A percentile compares a stretch with the other conserved stretches of the same genome.
Conservation (phyloP, 2,888 invertebrate species). For the Frankliniella fusca region DNA sequence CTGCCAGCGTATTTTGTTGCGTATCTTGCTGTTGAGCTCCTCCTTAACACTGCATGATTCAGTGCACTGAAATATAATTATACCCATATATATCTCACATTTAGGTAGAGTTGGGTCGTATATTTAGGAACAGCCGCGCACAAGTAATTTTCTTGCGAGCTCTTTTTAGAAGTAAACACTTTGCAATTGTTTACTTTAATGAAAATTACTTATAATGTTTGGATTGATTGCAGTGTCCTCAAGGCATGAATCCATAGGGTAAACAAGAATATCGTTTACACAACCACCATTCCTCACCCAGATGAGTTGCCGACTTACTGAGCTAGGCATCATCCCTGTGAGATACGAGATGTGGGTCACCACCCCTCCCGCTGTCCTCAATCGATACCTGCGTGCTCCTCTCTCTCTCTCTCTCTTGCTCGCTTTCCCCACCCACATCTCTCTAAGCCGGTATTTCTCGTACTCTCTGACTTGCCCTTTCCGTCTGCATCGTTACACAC, state of each 20-base stretch:
- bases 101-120: conserved; percentile 12
- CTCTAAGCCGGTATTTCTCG: too few relatives aligned
- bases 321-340: conserved; percentile 1
- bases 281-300: neutral
- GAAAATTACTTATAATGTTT: neutral
- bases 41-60: conserved; percentile 21
- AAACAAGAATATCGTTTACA: conserved; percentile 10
- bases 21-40: conserved; percentile 12
- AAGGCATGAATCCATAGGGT: neutral
- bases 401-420: neutral
- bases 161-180: neutral
- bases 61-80: neutral
- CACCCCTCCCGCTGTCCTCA: conserved; percentile 20
- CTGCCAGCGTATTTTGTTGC: neutral
- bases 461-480: neutral
- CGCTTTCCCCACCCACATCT: neutral
- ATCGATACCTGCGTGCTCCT: conserved; percentile 23
- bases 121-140: neutral
- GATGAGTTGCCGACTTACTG: neutral
- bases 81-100: neutral
- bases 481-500: neutral
- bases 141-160: neutral
- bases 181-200: neutral
- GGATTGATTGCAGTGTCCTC: conserved; percentile 12
- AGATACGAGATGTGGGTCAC: conserved; percentile 21